Conservation (phyloP, 2,797 vertebrate species). For the Gymnoscopelus microlampas region DNA sequence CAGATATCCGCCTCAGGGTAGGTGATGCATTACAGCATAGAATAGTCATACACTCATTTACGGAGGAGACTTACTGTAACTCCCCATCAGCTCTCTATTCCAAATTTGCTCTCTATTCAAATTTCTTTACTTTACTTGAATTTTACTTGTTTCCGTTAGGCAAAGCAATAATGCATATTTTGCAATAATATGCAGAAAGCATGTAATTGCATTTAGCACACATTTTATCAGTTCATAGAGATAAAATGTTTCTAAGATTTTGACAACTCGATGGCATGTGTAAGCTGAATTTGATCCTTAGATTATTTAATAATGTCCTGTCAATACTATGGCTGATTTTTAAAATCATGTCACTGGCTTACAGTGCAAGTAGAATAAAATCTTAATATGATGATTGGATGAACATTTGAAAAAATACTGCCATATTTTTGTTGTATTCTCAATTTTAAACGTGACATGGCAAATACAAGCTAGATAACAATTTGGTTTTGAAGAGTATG, state of each 20-base stretch:
- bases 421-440: conserved; percentile 20
- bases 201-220: conserved; percentile 81
- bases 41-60: conserved; percentile 70
- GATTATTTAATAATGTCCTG: conserved; percentile 39
- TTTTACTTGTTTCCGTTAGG: conserved; percentile 48
- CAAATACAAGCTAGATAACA: conserved; percentile 5
- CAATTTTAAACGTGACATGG: not conserved
- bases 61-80: conserved; percentile 57
- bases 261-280: conserved; percentile 42
- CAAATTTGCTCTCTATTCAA: conserved; percentile 60
- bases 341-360: conserved; percentile 28
- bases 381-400: conserved; percentile 13
- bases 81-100: conserved; percentile 65
- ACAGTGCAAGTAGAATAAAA: conserved; percentile 13
- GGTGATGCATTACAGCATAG: conserved; percentile 83
- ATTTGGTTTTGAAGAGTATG: conserved; percentile 1
- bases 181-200: conserved; percentile 78
- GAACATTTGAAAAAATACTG: conserved; percentile 26
- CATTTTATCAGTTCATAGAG: conserved; percentile 48
- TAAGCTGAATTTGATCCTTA: conserved; percentile 48
- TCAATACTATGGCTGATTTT: conserved; percentile 34
- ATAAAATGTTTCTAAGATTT: conserved; percentile 23
- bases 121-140: conserved; percentile 47
- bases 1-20: conserved; percentile 96
- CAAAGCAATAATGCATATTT: conserved; percentile 74